Percentiles rank a stretch among this genome's conserved stretches.
These are phyloP conservation scores for Podabrus alpinus DNA, from an alignment of 2,888 invertebrate genomes.

Conservation along the genomic window DNA sequence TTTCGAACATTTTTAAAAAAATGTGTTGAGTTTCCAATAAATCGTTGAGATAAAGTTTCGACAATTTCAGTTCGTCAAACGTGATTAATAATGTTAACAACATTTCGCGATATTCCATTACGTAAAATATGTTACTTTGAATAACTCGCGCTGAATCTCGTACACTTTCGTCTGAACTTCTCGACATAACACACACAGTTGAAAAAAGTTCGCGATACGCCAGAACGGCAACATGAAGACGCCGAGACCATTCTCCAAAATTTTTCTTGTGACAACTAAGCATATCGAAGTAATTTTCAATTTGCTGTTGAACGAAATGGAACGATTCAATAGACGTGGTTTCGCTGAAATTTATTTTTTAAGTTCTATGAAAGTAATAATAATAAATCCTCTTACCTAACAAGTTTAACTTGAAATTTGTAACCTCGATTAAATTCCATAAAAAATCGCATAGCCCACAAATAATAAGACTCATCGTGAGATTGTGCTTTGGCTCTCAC, in stretches of 20 bases:
- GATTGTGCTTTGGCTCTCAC: conserved; percentile 71
- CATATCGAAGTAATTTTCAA: conserved; percentile 85
- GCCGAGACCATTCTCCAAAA: conserved; percentile 77
- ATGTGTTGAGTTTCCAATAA: conserved; percentile 88
- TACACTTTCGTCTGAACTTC: conserved; percentile 69
- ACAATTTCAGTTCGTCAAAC: conserved; percentile 86
- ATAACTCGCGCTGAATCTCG: conserved; percentile 82
- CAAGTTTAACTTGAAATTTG: conserved; percentile 83
- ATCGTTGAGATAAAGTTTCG: conserved; percentile 82
- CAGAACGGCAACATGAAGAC: conserved; percentile 83
- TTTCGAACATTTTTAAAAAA: conserved; percentile 88
- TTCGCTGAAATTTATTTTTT: conserved; percentile 68
- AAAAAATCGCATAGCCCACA: conserved; percentile 94
- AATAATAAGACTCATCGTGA: conserved; percentile 91
- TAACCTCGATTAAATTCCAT: conserved; percentile 95
- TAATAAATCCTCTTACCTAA: conserved; percentile 68
- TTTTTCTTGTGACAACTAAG: conserved; percentile 86
- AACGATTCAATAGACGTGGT: conserved; percentile 90
- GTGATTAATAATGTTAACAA: conserved; percentile 77
- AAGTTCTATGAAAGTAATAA: conserved; percentile 4
- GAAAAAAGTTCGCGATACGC: conserved; percentile 82
- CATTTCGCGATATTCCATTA: conserved; percentile 91
- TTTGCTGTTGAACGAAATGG: conserved; percentile 91
- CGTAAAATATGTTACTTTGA: conserved; percentile 90
- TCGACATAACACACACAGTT: conserved; percentile 83